Evolutionary conservation across 2,888 invertebrate genomes (phyloP), one percentile per base, ranked within the genome.

Genomic region (Alloplasta piceator): DNA sequence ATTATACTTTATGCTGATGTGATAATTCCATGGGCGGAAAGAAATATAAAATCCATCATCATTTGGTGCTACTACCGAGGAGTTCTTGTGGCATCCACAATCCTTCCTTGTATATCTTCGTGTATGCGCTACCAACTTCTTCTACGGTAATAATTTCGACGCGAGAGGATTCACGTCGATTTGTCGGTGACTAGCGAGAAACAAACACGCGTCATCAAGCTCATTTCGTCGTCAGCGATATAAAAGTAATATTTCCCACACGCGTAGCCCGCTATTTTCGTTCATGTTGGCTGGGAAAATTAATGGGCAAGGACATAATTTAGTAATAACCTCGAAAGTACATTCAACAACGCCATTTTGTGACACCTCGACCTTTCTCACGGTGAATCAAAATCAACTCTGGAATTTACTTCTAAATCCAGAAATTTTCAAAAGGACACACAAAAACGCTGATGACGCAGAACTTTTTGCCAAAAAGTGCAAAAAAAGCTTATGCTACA

Each of bases 41-140:
- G 43, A 64, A 26, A 26, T 77, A 70, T 66, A 77, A 77, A 73
- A 81, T 81, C 77, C 77, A 81, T 81, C 80, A 81, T 81, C 80
- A 77, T 81, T 77, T 77, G 52, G 77, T 64, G 77, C 73, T 73
- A 73, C 80, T 60, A 56, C 58, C 68, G 50, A 50, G 64, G 43
- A 56, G 55, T 43, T 48, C 56, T 38, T 61, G 43, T 72, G 64
- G 5, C 67, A 50, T 67, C 36, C 72, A 16, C 60, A 14, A 70
- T 70, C 68, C 41, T 39, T 39, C 48, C 39, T 61, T 26, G 6
- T 43, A 9, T 10, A 9, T 10, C 7, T 10, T 43, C 43, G 7
- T 41, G n/a, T 43, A 36, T 50, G 38, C 39, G 14, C 70, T 26
- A 7, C 41, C 71, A 52, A 71, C 71, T n/a, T 68, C 56, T 70